Evolutionary conservation across 2,888 invertebrate genomes (phyloP).

Genomic region (Cyclophora albipunctata): DNA sequence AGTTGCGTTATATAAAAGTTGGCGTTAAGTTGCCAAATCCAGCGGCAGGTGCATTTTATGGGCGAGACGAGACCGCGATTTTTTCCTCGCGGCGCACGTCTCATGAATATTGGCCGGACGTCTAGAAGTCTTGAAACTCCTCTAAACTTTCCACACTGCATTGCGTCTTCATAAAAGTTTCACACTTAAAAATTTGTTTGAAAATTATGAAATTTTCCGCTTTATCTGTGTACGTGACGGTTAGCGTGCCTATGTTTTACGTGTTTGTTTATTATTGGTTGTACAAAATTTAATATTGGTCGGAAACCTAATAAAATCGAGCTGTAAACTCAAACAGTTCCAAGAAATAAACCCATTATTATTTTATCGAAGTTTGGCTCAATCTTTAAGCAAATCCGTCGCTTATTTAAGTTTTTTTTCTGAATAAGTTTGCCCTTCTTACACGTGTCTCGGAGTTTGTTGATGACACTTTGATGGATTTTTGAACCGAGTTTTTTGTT

Average conservation of each 20-base stretch:
- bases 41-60: conserved; percentile 56
- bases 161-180: conserved; percentile 13
- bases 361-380: conserved; percentile 23
- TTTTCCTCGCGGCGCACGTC: conserved; percentile 28
- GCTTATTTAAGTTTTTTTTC: conserved; percentile 39
- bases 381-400: conserved; percentile 33
- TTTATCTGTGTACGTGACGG: background rate
- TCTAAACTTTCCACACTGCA: conserved; percentile 19
- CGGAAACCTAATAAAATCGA: background rate
- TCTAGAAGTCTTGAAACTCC: conserved; percentile 14
- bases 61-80: conserved; percentile 41
- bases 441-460: conserved; percentile 45
- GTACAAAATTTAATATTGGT: too few species aligned
- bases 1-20: conserved; percentile 55
- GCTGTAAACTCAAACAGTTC: background rate
- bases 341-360: conserved; percentile 10
- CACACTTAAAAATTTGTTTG: conserved; percentile 4
- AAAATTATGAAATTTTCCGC: background rate
- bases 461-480: conserved; percentile 63
- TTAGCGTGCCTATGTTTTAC: background rate
- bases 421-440: conserved; percentile 12
- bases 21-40: conserved; percentile 42
- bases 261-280: background rate
- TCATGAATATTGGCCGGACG: conserved; percentile 34
- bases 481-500: conserved; percentile 35